Conservation (phyloP, 1,140 invertebrate species). For the Chionoecetes opilio region DNA sequence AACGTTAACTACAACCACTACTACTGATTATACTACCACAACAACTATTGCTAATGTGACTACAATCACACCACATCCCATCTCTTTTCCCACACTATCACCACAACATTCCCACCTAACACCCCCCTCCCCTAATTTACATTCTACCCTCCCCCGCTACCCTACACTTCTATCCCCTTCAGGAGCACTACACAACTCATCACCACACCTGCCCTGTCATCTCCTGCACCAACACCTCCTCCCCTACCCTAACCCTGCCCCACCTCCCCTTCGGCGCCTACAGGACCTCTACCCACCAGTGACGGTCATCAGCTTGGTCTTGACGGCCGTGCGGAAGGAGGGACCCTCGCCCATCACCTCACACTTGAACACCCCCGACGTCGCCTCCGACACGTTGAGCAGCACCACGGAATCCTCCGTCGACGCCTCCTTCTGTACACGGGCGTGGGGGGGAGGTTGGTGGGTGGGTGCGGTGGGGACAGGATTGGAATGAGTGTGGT, state of each 20-base stretch:
- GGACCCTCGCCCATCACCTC: constrained; percentile 66
- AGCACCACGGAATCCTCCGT: constrained; percentile 54
- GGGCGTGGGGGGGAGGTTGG: not conserved
- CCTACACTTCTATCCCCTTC: not conserved
- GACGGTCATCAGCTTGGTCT: constrained; percentile 55
- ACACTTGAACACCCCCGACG: constrained; percentile 45
- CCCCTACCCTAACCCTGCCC: not conserved
- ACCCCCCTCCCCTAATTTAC: no score
- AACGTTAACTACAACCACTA: no score
- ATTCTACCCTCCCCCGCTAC: not conserved
- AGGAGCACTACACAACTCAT: not conserved
- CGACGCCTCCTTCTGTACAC: constrained; percentile 46
- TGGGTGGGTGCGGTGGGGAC: not conserved
- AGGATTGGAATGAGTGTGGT: not conserved
- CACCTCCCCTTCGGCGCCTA: not conserved
- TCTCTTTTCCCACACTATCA: no score
- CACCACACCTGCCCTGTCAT: not conserved
- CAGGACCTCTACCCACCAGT: constrained; percentile 28
- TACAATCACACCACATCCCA: no score
- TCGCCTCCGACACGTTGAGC: constrained; percentile 44
- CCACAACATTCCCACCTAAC: no score
- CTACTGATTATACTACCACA: no score
- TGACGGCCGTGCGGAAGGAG: constrained; percentile 53
- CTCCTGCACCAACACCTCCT: not conserved
- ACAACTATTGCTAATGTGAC: no score